Conservation (phyloP, 1,140 invertebrate genomes). For the Solenopsis invicta region DNA sequence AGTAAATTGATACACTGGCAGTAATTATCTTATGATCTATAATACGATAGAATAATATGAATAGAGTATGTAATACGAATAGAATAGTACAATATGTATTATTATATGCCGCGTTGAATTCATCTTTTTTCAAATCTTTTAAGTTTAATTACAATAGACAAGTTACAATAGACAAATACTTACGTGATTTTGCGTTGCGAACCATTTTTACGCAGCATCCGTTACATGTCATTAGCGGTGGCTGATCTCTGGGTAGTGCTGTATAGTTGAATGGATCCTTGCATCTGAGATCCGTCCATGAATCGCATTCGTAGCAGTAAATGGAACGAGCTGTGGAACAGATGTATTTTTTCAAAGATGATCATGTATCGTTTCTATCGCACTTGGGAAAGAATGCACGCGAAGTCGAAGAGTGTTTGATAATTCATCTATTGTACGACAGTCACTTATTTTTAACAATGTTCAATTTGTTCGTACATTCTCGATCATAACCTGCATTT, state of each 20-base stretch:
- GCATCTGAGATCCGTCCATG: conserved; percentile 94
- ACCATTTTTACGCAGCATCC: conserved; percentile 98
- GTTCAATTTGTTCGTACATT: neutral
- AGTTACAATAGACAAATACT: conserved; percentile 86
- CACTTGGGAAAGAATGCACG: conserved; percentile 31
- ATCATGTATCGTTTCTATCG: neutral
- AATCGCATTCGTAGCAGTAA: conserved; percentile 97
- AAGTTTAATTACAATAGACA: neutral
- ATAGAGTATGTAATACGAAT: no score
- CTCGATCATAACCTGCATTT: neutral
- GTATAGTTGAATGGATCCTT: conserved; percentile 98
- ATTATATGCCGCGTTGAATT: no score
- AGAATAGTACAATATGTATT: no score
- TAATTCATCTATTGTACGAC: neutral
- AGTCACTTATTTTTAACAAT: neutral
- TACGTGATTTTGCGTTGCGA: conserved; percentile 94
- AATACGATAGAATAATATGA: neutral
- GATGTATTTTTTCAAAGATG: neutral
- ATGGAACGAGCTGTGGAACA: conserved; percentile 91
- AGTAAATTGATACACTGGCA: no score
- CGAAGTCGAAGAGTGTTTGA: neutral
- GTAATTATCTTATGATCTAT: neutral
- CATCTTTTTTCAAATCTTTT: neutral
- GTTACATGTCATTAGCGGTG: conserved; percentile 94
- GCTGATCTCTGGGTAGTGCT: conserved; percentile 93